A percentile compares a stretch with the other conserved stretches of the same genome.
These are phyloP conservation scores for Gallinago stenura DNA, from an alignment of 2,797 vertebrate genomes.

Conservation along the genomic window DNA sequence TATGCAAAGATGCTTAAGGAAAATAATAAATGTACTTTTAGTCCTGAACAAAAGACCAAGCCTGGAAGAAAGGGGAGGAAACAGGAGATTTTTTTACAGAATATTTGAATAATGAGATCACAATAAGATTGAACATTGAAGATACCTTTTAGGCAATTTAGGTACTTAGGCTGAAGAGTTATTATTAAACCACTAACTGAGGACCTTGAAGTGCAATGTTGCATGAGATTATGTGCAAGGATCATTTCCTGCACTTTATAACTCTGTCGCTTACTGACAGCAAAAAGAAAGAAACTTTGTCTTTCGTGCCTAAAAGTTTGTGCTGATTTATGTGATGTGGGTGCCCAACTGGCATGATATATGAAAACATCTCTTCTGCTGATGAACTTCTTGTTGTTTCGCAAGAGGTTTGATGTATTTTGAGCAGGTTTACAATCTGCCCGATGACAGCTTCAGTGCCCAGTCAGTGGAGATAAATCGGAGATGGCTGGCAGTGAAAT, in stretches of 20 bases:
- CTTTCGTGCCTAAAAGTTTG: constrained; percentile 20
- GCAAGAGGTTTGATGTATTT: constrained; percentile 23
- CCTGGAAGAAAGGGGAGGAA: constrained; percentile 18
- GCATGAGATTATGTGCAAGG: constrained; percentile 78
- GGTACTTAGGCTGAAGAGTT: constrained; percentile 61
- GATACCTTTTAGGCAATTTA: constrained; percentile 53
- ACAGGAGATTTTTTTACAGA: constrained; percentile 45
- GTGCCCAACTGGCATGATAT: constrained; percentile 75
- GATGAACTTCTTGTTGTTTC: constrained; percentile 55
- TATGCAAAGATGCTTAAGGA: not conserved
- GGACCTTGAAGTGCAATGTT: constrained; percentile 78
- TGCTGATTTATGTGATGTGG: constrained; percentile 55
- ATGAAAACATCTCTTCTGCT: constrained; percentile 61
- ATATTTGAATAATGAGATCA: constrained; percentile 62
- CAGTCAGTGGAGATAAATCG: constrained; percentile 70
- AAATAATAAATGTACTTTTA: constrained; percentile 21
- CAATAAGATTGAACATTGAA: not conserved
- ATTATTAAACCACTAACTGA: constrained; percentile 76
- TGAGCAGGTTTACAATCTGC: constrained; percentile 42
- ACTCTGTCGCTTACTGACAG: constrained; percentile 43
- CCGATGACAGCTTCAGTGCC: not conserved
- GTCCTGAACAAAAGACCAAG: not conserved
- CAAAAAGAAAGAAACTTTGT: constrained; percentile 43
- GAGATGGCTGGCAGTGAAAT: constrained; percentile 71
- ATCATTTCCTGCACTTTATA: constrained; percentile 72